Conservation (phyloP, 2,888 invertebrate species). For the Unio pictorum region DNA sequence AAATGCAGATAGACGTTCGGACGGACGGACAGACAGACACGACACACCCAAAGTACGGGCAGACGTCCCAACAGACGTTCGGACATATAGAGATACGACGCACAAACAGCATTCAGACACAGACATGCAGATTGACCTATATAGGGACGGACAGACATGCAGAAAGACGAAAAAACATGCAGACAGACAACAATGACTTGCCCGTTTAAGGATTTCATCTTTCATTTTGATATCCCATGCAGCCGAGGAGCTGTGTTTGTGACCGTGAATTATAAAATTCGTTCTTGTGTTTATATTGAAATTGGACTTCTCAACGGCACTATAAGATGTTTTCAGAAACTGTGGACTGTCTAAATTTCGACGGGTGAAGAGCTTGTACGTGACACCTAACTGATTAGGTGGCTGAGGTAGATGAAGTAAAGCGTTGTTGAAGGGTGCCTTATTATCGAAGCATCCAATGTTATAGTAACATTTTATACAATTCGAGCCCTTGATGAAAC, state of each 20-base stretch:
- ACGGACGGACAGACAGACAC: too few species aligned
- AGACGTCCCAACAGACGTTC: too few species aligned
- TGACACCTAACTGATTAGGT: slow-evolving; percentile 78
- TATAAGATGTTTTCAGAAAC: slow-evolving; percentile 3
- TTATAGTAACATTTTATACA: not conserved
- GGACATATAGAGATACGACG: too few species aligned
- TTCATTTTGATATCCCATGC: slow-evolving; percentile 38
- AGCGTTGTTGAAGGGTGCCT: slow-evolving; percentile 21
- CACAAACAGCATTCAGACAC: too few species aligned
- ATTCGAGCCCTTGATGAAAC: too few species aligned
- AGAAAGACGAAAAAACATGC: too few species aligned
- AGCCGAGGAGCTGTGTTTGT: slow-evolving; percentile 34
- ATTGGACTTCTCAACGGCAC: slow-evolving; percentile 10
- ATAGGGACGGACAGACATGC: too few species aligned
- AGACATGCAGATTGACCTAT: too few species aligned
- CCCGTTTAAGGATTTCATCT: slow-evolving; percentile 30
- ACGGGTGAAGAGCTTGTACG: slow-evolving; percentile 80
- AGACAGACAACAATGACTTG: slow-evolving; percentile 4
- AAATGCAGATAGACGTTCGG: too few species aligned
- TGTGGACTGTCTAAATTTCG: slow-evolving; percentile 7
- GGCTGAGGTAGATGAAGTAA: slow-evolving; percentile 25
- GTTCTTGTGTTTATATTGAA: slow-evolving; percentile 24
- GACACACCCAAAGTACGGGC: too few species aligned
- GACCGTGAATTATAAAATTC: slow-evolving; percentile 52
- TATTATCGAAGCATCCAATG: slow-evolving; percentile 35